A percentile compares a stretch with the other conserved stretches of the same genome.
phyloP scores from a whole-genome alignment of 2,888 invertebrate species.

The Alentia gelatinosa region DNA sequence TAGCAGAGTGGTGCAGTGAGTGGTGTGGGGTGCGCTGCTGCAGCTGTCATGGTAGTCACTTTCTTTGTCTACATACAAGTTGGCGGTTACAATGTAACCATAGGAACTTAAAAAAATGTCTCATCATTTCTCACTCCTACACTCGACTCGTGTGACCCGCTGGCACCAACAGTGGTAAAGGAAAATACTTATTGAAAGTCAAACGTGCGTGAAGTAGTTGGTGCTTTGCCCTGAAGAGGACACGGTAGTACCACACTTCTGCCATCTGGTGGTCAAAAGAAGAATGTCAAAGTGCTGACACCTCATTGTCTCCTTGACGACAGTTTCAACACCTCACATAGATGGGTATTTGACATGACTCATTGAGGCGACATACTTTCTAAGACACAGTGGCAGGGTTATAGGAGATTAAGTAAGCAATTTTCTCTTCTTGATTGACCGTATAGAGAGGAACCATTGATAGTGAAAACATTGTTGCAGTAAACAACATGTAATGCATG shows the following conservation, averaged over 20 bases:
- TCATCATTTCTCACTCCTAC: neutral
- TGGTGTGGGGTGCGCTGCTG: neutral
- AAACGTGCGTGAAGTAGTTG: slow-evolving; percentile 23
- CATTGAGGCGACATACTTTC: neutral
- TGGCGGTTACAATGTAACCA: neutral
- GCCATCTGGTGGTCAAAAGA: neutral
- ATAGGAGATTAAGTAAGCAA: too few species aligned
- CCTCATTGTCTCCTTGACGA: too few species aligned
- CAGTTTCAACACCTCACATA: too few species aligned
- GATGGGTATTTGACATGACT: neutral
- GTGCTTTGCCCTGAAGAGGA: neutral
- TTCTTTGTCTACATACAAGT: neutral
- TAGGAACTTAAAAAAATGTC: neutral
- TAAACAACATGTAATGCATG: too few species aligned
- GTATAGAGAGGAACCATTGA: too few species aligned
- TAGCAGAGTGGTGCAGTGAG: neutral
- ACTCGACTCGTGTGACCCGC: neutral
- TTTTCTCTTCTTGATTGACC: too few species aligned
- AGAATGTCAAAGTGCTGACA: neutral
- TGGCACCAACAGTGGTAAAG: neutral
- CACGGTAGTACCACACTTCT: neutral
- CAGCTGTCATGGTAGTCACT: neutral
- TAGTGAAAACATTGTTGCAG: too few species aligned
- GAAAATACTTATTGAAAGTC: neutral
- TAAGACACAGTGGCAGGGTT: slow-evolving; percentile 29